Conservation (phyloP, 2,888 invertebrate genomes). For the Deilephila porcellus region DNA sequence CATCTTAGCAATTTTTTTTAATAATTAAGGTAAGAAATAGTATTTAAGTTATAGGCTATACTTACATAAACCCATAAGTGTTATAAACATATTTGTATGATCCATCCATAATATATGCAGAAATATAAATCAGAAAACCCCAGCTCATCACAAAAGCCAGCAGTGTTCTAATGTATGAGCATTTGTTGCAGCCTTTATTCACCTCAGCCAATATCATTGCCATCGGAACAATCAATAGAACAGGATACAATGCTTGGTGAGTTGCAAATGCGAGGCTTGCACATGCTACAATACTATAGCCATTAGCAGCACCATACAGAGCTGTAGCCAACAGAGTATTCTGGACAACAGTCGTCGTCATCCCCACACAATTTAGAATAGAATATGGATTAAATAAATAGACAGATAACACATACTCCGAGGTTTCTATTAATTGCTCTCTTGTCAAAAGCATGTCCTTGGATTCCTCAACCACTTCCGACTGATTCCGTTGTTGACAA, state of each 20-base stretch:
- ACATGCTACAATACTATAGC: conserved; percentile 86
- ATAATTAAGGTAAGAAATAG: background rate
- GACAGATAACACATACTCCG: conserved; percentile 89
- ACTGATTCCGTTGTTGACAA: conserved; percentile 66
- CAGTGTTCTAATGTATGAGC: conserved; percentile 79
- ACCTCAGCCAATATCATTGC: conserved; percentile 88
- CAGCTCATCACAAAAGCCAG: conserved; percentile 82
- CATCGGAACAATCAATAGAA: conserved; percentile 92
- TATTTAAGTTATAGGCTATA: conserved; percentile 40
- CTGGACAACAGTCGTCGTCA: conserved; percentile 95
- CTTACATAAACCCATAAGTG: conserved; percentile 93
- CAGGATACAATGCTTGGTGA: conserved; percentile 93
- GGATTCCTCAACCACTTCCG: conserved; percentile 85
- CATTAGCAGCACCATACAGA: conserved; percentile 88
- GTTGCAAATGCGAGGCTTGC: conserved; percentile 90
- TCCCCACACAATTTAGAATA: conserved; percentile 93
- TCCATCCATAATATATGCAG: conserved; percentile 86
- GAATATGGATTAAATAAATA: conserved; percentile 96
- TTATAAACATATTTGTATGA: conserved; percentile 88
- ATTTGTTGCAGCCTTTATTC: conserved; percentile 76
- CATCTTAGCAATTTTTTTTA: background rate
- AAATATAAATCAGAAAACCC: conserved; percentile 83
- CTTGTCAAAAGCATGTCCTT: conserved; percentile 82
- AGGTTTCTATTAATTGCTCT: conserved; percentile 84
- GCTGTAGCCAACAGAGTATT: conserved; percentile 92